phyloP scores from a whole-genome alignment of 2,888 invertebrate species.

The Anticlea derivata region DNA sequence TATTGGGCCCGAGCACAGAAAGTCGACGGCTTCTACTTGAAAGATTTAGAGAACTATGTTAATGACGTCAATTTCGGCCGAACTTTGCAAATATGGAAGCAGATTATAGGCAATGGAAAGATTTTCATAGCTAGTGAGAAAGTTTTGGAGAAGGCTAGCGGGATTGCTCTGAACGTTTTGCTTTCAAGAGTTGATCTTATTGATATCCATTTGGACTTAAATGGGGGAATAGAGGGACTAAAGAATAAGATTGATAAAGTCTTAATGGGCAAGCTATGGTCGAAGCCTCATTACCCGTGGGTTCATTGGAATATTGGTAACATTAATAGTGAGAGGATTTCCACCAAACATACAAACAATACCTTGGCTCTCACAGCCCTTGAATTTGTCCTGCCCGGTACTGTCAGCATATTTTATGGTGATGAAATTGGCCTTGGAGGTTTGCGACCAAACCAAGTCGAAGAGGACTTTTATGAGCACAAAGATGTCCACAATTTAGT shows the following conservation, averaged over 20 bases:
- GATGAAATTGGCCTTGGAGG: constrained; percentile 92
- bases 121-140: constrained; percentile 87
- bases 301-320: constrained; percentile 91
- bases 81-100: constrained; percentile 87
- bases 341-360: constrained; percentile 83
- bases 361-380: constrained; percentile 88
- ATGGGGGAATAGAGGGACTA: constrained; percentile 82
- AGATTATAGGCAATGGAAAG: constrained; percentile 84
- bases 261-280: constrained; percentile 83
- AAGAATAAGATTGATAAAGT: constrained; percentile 84
- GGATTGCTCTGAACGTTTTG: constrained; percentile 82
- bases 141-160: constrained; percentile 73
- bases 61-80: constrained; percentile 83
- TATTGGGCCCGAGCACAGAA: constrained; percentile 85
- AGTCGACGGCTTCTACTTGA: constrained; percentile 95
- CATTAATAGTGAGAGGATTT: constrained; percentile 84
- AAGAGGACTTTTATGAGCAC: constrained; percentile 83
- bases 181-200: constrained; percentile 88
- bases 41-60: constrained; percentile 88
- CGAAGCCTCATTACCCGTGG: constrained; percentile 88
- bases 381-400: constrained; percentile 92
- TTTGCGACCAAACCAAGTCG: constrained; percentile 72
- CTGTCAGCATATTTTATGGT: constrained; percentile 94
- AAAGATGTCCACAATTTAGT: constrained; percentile 87
- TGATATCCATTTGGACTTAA: constrained; percentile 86